Evolutionary conservation across 2,113 vertebrate genomes (phyloP).

Genomic region (Xenotilapia caudafasciata): DNA sequence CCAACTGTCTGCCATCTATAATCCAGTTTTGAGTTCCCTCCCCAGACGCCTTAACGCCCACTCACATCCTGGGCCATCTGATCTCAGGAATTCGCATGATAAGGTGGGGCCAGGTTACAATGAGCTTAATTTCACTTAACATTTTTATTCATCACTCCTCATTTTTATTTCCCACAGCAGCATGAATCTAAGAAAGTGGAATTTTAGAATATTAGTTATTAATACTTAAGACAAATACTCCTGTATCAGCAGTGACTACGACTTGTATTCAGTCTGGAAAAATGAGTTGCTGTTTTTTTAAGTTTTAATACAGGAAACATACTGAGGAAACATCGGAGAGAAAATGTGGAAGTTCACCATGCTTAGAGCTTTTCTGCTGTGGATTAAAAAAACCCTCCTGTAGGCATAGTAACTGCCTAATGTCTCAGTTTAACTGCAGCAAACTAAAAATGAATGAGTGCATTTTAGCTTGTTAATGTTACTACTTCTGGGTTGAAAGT

Average conservation of each 20-base stretch:
- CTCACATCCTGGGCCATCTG: background rate
- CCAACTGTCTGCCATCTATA: no score
- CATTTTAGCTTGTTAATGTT: background rate
- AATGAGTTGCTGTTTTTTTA: background rate
- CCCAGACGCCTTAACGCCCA: background rate
- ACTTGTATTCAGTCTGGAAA: background rate
- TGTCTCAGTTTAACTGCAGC: background rate
- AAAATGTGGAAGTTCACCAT: background rate
- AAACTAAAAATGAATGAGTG: background rate
- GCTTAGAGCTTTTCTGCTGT: background rate
- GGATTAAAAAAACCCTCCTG: fast-evolving
- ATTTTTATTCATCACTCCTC: background rate
- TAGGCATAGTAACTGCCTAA: fast-evolving
- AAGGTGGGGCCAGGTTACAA: background rate
- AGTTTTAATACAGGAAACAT: background rate
- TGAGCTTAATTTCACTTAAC: background rate
- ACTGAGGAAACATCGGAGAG: background rate
- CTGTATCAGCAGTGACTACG: background rate
- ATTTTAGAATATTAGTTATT: background rate
- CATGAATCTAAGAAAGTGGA: background rate
- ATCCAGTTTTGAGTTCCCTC: fast-evolving
- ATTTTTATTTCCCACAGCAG: background rate
- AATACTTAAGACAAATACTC: background rate
- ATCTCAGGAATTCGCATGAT: background rate
- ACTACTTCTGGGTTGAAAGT: background rate